These are phyloP conservation scores for Dromius quadrimaculatus DNA, from an alignment of 2,888 invertebrate species.

Conservation along the genomic window DNA sequence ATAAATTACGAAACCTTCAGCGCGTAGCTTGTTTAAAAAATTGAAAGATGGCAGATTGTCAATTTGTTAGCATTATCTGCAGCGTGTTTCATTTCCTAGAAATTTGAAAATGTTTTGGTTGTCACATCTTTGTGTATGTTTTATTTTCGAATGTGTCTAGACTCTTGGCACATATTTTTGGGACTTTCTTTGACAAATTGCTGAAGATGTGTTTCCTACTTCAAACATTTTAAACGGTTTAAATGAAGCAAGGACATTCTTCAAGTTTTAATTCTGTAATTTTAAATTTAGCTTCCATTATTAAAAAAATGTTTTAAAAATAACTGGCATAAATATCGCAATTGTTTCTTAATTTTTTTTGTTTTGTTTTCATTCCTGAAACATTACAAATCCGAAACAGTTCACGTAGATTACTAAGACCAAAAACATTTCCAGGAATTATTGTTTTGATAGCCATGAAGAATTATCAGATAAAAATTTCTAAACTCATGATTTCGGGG, in stretches of 20 bases:
- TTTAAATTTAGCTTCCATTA: no score
- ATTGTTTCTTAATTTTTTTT: no score
- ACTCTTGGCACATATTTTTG: slow-evolving; percentile 20
- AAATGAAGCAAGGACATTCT: slow-evolving; percentile 3
- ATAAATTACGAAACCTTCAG: slow-evolving; percentile 5
- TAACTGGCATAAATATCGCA: no score
- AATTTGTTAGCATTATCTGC: slow-evolving; percentile 10
- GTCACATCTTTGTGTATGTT: slow-evolving; percentile 1
- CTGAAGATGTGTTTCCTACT: slow-evolving; percentile 8
- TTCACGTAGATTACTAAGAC: no score
- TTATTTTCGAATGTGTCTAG: slow-evolving; percentile 7
- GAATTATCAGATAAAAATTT: not conserved
- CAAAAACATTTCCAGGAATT: no score
- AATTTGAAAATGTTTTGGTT: not conserved
- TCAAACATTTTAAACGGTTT: slow-evolving; percentile 9
- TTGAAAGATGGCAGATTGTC: slow-evolving; percentile 13
- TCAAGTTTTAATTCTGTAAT: no score
- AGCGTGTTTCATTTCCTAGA: not conserved
- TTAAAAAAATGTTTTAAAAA: no score
- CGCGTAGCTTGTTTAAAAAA: slow-evolving; percentile 10
- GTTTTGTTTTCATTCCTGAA: no score
- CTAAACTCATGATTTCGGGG: not conserved
- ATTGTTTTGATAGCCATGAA: not conserved
- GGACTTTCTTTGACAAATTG: slow-evolving; percentile 16
- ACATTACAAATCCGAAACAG: no score